Evolutionary conservation across 2,797 vertebrate species (phyloP).

Genomic region (Propithecus perrieri): DNA sequence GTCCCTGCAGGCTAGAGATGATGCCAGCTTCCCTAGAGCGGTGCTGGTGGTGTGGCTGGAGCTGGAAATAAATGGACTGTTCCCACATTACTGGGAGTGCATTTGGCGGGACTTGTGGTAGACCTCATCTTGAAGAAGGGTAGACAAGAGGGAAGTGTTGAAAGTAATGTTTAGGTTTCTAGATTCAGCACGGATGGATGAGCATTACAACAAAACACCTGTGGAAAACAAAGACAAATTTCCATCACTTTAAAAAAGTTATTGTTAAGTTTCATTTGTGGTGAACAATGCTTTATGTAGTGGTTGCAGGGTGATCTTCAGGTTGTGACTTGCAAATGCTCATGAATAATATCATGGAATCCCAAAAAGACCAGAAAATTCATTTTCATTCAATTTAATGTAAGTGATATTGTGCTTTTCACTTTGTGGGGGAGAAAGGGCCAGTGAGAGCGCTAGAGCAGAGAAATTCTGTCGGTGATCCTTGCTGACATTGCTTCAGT

Average conservation of each 20-base stretch:
- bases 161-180: neutral
- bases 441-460: neutral
- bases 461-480: too few species aligned
- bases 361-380: neutral
- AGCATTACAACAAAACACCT: neutral
- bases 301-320: neutral
- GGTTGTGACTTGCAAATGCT: neutral
- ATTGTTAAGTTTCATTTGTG: neutral
- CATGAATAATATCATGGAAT: neutral
- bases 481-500: neutral
- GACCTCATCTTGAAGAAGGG: neutral
- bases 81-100: fast-evolving
- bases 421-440: too few species aligned
- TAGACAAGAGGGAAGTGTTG: neutral
- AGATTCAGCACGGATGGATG: neutral
- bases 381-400: neutral
- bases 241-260: neutral
- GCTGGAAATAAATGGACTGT: neutral
- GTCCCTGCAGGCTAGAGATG: fast-evolving
- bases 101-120: fast-evolving
- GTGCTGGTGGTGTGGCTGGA: fast-evolving
- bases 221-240: neutral
- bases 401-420: neutral
- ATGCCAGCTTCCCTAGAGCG: neutral
- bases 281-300: neutral